Conservation (phyloP, 1,140 invertebrate species). For the Brachionus paranguensis region DNA sequence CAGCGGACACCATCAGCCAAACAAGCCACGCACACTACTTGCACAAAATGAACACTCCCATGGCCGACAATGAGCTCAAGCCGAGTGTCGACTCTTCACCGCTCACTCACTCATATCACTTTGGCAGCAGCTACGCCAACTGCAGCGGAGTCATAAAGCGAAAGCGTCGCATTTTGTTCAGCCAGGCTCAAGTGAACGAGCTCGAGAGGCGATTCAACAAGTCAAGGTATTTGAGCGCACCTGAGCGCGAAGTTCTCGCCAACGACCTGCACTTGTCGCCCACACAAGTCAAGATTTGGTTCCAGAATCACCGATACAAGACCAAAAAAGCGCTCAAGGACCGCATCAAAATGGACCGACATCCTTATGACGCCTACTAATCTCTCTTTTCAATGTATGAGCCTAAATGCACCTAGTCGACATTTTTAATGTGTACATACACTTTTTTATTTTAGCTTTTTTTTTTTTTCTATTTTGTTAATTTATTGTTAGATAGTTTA, state of each 20-base stretch:
- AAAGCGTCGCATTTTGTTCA: slow-evolving; percentile 91
- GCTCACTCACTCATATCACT: background rate
- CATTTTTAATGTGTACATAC: background rate
- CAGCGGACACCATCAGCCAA: background rate
- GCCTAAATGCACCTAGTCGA: background rate
- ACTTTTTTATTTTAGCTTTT: background rate
- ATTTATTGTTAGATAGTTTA: background rate
- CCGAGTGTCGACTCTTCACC: background rate
- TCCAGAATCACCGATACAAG: slow-evolving; percentile 69
- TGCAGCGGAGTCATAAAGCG: slow-evolving; percentile 61
- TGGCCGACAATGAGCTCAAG: background rate
- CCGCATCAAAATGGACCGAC: background rate
- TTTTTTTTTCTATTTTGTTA: background rate
- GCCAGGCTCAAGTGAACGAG: slow-evolving; percentile 92
- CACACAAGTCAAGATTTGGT: slow-evolving; percentile 98
- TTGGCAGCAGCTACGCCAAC: background rate
- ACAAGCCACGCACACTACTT: background rate
- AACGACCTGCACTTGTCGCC: slow-evolving; percentile 83
- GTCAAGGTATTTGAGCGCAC: slow-evolving; percentile 87
- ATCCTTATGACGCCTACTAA: background rate
- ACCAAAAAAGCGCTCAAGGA: slow-evolving; percentile 39
- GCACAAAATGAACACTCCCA: background rate
- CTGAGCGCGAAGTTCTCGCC: slow-evolving; percentile 88
- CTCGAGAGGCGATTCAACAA: slow-evolving; percentile 87
- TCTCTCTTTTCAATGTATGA: background rate